Percentiles rank a stretch among this genome's conserved stretches.
phyloP scores from a whole-genome alignment of 2,113 vertebrate genomes.

The Myrmecobius fasciatus region DNA sequence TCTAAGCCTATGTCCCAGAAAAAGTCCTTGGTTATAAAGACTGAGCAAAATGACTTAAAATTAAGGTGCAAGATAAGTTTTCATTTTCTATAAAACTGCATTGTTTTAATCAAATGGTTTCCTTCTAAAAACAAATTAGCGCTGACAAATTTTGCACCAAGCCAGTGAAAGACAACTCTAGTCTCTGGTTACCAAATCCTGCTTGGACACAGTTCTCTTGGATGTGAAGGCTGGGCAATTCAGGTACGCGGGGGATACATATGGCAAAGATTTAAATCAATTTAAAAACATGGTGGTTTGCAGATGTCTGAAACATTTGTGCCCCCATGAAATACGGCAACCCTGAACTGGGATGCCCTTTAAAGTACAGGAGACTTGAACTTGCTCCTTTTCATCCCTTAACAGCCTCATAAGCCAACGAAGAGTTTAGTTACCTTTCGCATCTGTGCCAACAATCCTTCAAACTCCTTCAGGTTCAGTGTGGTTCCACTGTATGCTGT shows the following conservation, averaged over 20 bases:
- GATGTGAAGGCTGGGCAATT: background rate
- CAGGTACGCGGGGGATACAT: background rate
- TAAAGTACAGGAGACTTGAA: conserved; percentile 7
- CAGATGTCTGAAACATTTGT: background rate
- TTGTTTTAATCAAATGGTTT: conserved; percentile 37
- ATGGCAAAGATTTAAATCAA: background rate
- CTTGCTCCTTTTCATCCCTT: background rate
- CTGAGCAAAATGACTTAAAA: conserved; percentile 27
- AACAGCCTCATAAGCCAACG: background rate
- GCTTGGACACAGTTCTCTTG: background rate
- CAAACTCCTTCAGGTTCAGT: conserved; percentile 95
- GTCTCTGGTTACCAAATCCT: conserved; percentile 22
- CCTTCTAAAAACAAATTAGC: conserved; percentile 26
- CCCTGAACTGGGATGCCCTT: background rate
- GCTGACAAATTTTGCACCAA: background rate
- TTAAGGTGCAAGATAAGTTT: conserved; percentile 37
- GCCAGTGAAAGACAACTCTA: background rate
- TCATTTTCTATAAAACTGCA: conserved; percentile 42
- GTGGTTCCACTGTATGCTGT: conserved; percentile 92
- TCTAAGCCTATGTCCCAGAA: background rate
- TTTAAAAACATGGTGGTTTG: background rate
- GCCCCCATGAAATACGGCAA: background rate
- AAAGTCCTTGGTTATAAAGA: background rate
- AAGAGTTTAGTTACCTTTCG: conserved; percentile 89
- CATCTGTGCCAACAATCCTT: conserved; percentile 96